phyloP scores from a whole-genome alignment of 2,113 vertebrate species.

The Phasianus colchicus region DNA sequence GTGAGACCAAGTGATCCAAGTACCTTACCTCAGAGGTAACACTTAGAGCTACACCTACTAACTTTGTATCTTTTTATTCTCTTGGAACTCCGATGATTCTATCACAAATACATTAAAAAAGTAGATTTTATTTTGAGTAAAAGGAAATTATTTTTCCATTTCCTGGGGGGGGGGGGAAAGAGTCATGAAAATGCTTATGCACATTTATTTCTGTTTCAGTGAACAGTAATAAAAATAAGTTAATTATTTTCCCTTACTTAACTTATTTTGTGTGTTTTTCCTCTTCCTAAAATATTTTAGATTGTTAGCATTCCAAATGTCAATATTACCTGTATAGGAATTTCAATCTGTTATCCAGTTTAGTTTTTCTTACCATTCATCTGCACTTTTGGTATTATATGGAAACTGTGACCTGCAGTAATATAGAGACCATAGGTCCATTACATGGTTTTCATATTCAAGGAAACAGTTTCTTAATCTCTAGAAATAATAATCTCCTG shows the following conservation, averaged over 20 bases:
- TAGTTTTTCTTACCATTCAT: not conserved
- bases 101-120: not conserved
- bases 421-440: not conserved
- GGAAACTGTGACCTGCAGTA: not conserved
- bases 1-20: not conserved
- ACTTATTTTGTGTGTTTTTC: not conserved
- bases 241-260: constrained; percentile 42
- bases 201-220: not conserved
- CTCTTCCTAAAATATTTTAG: constrained; percentile 31
- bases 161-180: not conserved
- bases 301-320: constrained; percentile 6
- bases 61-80: not conserved
- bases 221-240: not conserved
- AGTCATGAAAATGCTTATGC: not conserved
- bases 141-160: constrained; percentile 34
- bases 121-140: not conserved
- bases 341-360: constrained; percentile 37
- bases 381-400: not conserved
- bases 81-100: not conserved
- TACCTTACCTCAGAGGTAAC: not conserved
- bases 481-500: not conserved
- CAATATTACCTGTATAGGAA: not conserved
- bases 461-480: not conserved
- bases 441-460: not conserved
- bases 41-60: not conserved